These are phyloP conservation scores for Hirundichthys speculiger DNA, from an alignment of 2,113 vertebrate species.

Conservation along the genomic window DNA sequence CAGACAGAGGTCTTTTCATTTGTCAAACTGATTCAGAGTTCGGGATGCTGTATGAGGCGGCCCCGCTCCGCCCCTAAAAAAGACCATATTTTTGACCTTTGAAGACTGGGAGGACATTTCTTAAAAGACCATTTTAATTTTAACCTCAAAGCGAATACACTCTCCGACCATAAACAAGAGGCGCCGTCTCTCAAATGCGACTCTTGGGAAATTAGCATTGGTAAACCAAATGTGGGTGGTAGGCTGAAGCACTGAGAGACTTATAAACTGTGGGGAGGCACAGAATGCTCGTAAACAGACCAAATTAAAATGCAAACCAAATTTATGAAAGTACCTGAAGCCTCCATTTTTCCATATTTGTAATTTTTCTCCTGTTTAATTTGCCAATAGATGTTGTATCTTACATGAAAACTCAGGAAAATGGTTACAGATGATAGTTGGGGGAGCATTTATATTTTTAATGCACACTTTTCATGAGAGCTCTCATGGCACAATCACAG, in stretches of 20 bases:
- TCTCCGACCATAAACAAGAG: slow-evolving; percentile 27
- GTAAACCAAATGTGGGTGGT: slow-evolving; percentile 29
- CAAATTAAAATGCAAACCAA: slow-evolving; percentile 19
- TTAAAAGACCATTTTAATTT: slow-evolving; percentile 53
- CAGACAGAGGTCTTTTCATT: slow-evolving; percentile 45
- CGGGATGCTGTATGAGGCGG: slow-evolving; percentile 10
- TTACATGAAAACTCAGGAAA: background rate
- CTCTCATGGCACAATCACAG: slow-evolving; percentile 5
- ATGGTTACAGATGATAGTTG: slow-evolving; percentile 13
- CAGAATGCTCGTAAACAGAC: slow-evolving; percentile 27
- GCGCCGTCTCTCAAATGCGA: slow-evolving; percentile 41
- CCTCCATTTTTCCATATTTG: slow-evolving; percentile 5
- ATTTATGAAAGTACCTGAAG: background rate
- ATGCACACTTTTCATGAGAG: slow-evolving; percentile 24
- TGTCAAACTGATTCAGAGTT: slow-evolving; percentile 37
- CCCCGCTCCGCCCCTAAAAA: too few relatives aligned
- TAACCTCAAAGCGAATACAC: slow-evolving; percentile 15
- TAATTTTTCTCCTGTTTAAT: slow-evolving; percentile 24
- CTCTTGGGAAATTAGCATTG: slow-evolving; percentile 40
- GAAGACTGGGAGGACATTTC: slow-evolving; percentile 13
- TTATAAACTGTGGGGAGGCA: slow-evolving; percentile 19
- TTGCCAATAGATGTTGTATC: slow-evolving; percentile 21
- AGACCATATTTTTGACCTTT: slow-evolving; percentile 28
- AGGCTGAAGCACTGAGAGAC: slow-evolving; percentile 27
- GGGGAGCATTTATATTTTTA: slow-evolving; percentile 20